phyloP scores from a whole-genome alignment of 2,113 vertebrate genomes.

The Odontesthes bonariensis region DNA sequence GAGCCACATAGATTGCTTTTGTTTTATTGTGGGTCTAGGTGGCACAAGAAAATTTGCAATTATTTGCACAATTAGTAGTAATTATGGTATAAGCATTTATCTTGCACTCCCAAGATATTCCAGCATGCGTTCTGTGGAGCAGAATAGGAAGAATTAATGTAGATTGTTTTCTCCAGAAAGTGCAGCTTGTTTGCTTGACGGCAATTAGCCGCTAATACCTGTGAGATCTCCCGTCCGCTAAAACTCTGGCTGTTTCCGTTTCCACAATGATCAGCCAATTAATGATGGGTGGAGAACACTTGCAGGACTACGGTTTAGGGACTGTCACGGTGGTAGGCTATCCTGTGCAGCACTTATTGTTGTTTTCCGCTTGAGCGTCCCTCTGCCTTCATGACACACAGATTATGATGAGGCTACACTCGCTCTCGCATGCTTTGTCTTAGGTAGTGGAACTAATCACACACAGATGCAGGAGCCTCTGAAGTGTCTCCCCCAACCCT shows the following conservation, averaged over 20 bases:
- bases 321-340: conserved; percentile 50
- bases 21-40: conserved; percentile 67
- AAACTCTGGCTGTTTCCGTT: conserved; percentile 53
- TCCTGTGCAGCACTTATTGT: conserved; percentile 54
- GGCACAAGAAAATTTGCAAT: conserved; percentile 73
- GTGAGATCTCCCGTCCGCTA: conserved; percentile 67
- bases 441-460: conserved; percentile 76
- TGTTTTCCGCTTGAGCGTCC: conserved; percentile 46
- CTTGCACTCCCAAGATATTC: conserved; percentile 67
- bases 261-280: conserved; percentile 72
- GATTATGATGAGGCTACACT: conserved; percentile 69
- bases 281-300: conserved; percentile 71
- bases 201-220: conserved; percentile 80
- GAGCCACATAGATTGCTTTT: conserved; percentile 75
- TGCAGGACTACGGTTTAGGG: conserved; percentile 56
- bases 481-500: conserved; percentile 46
- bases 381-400: conserved; percentile 50
- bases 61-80: conserved; percentile 82
- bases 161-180: conserved; percentile 75
- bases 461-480: conserved; percentile 62
- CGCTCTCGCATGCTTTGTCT: conserved; percentile 67
- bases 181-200: conserved; percentile 70
- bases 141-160: conserved; percentile 71
- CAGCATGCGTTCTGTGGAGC: conserved; percentile 50
- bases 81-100: conserved; percentile 79